phyloP scores from a whole-genome alignment of 2,113 vertebrate species.

The Tupaia chinensis region DNA sequence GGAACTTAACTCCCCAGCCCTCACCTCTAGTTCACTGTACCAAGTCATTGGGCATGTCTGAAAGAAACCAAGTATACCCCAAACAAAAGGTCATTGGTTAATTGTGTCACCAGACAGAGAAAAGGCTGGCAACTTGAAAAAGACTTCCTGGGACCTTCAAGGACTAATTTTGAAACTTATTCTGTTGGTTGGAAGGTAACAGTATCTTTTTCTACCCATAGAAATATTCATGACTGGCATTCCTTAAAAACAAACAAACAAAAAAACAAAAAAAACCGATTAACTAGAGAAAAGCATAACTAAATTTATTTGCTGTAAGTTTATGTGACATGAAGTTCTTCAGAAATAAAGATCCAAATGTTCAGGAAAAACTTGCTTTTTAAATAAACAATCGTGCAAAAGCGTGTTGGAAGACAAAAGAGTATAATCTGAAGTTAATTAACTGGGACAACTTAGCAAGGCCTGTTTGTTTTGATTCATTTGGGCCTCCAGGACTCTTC shows the following conservation, averaged over 20 bases:
- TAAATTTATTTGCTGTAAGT: not conserved
- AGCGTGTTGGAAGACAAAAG: not conserved
- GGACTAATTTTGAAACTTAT: not conserved
- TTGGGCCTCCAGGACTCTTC: not conserved
- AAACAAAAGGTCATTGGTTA: not conserved
- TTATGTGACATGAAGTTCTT: not conserved
- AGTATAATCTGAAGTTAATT: not conserved
- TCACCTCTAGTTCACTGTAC: not conserved
- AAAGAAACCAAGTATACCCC: not conserved
- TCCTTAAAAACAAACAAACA: not conserved
- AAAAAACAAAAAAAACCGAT: not conserved
- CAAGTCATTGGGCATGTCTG: not conserved
- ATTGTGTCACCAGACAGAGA: not conserved
- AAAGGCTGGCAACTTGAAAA: not conserved
- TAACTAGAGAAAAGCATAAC: not conserved
- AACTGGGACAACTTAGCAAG: not conserved
- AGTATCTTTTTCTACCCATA: not conserved
- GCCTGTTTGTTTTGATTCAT: not conserved
- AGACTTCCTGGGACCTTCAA: not conserved
- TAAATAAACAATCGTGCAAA: not conserved
- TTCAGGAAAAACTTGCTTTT: not conserved
- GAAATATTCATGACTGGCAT: not conserved
- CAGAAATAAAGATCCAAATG: not conserved
- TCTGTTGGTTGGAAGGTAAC: not conserved
- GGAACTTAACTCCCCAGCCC: not conserved